Base-by-base conservation (phyloP, 2,888 invertebrate species). In the Leptinotarsa peninsularis region DNA sequence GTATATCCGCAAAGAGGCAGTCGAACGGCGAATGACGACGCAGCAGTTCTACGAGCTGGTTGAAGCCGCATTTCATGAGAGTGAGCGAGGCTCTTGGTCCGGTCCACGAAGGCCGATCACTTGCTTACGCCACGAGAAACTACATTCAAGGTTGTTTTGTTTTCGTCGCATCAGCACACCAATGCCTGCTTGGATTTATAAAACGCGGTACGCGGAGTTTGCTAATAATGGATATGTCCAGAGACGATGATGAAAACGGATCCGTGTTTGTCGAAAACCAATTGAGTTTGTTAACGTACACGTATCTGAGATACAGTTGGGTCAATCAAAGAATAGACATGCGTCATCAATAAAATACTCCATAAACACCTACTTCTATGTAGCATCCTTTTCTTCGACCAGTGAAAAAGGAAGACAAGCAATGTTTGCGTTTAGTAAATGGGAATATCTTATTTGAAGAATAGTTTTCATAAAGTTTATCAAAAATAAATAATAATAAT, bases 91-190 rank as follows among this genome's bases (percentile, higher is more conserved):
- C 68, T 63, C 74, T 72, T 49, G 58, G 83, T 82, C 83, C 83
- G 84, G 81, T 83, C 82, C 63, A 56, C 82, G 85, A 85, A 85
- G 85, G 84, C 85, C 85, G 84, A 82, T 83, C 74, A 81, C 68
- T 82, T 74, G 82, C 82, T 83, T 83, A 81, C 82, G 81, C 81
- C 84, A 84, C 82, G 84, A 84, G 83, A 84, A 84, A 84, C 84
- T 83, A 81, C 82, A 81, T 81, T 83, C 84, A 84, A 84, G 84
- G 84, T 84, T 84, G 84, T 81, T 82, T 82, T 80, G 74, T 78
- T 76, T 72, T 75, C 72, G 72, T 72, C 54, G 63, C 60, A 63
- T 63, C 63, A 63, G 63, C 63, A 43, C 43, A 43, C 33, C 63
- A 10, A 63, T 43, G 63, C 63, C 63, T 63, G 63, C 63, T 63